Evolutionary conservation across 1,140 invertebrate species (phyloP).

Genomic region (Eueides isabella): DNA sequence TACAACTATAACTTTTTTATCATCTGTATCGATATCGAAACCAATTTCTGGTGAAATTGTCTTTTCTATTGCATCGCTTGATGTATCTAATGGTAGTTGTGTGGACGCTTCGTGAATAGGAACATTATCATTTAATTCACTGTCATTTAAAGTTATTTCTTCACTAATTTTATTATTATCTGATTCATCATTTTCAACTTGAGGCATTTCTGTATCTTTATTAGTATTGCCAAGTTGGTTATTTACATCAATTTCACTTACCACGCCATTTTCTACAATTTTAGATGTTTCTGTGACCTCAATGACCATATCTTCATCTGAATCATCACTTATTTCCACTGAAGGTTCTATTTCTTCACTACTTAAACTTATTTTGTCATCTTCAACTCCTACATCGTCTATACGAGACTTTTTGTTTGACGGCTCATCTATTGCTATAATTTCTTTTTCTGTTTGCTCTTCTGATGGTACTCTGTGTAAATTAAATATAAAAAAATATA

Average conservation of each 20-base stretch:
- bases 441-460: conserved; percentile 40
- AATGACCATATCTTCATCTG: conserved; percentile 42
- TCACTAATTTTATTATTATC: conserved; percentile 8
- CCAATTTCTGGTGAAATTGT: conserved; percentile 58
- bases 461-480: conserved; percentile 48
- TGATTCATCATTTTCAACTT: conserved; percentile 10
- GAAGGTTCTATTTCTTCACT: conserved; percentile 55
- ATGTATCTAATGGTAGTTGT: conserved; percentile 51
- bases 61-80: conserved; percentile 53
- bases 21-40: conserved; percentile 54
- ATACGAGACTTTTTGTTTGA: conserved; percentile 54
- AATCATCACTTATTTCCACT: conserved; percentile 56
- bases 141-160: not conserved
- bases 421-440: conserved; percentile 66
- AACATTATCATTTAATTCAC: conserved; percentile 14
- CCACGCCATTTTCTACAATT: not conserved
- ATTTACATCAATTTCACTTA: conserved; percentile 31
- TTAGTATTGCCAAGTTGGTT: not conserved
- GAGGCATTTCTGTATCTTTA: conserved; percentile 17
- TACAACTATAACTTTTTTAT: conserved; percentile 50
- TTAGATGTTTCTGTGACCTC: conserved; percentile 24
- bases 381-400: conserved; percentile 37
- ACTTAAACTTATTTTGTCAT: conserved; percentile 64
- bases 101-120: conserved; percentile 55
- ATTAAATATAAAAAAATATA: too few species aligned